Base-by-base conservation (phyloP, 2,888 invertebrate species). In the Spodoptera littoralis region DNA sequence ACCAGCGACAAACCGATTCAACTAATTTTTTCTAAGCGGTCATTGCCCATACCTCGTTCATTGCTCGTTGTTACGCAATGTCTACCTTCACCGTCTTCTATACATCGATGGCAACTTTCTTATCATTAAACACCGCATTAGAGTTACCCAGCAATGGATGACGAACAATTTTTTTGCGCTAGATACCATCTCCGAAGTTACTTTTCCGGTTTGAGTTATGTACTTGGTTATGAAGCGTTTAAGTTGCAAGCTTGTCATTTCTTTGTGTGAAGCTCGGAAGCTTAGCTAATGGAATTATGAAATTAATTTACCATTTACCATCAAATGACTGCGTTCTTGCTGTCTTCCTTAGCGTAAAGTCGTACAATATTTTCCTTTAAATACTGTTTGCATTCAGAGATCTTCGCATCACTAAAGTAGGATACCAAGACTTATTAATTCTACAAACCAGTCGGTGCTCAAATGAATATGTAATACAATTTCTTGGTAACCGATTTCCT, bases 11-110 rank as follows among this genome's bases (percentile, higher is more conserved):
- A 65, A 69, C 75, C 73, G 66, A 78, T 76, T 66, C 56, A 75
- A 61, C 65, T 51, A 48, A 61, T 73, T 81, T 86, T 86, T 86
- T 84, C 78, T 79, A 50, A 36, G 71, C 86, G 87, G 88, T 87
- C 88, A 86, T 77, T 84, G 88, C 59, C 87, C 84, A 82, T 73
- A 61, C 59, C 45, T 64, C 79, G 83, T 82, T 79, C 79, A 78
- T 73, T 82, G 84, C 75, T 80, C 82, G 80, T 60, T 36, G 67
- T 84, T 85, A 78, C 81, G 81, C 77, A 85, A 84, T 65, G 55
- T 57, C 56, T 67, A 69, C 71, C 78, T 73, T 73, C 65, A 74
- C 76, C 57, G 68, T 58, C 62, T 60, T 49, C 51, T 55, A 51
- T 81, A 66, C 83, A 81, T 79, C 70, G 73, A 74, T 52, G 53